Base-by-base conservation (phyloP, 1,140 invertebrate species). In the Drosophila rhopaloa region DNA sequence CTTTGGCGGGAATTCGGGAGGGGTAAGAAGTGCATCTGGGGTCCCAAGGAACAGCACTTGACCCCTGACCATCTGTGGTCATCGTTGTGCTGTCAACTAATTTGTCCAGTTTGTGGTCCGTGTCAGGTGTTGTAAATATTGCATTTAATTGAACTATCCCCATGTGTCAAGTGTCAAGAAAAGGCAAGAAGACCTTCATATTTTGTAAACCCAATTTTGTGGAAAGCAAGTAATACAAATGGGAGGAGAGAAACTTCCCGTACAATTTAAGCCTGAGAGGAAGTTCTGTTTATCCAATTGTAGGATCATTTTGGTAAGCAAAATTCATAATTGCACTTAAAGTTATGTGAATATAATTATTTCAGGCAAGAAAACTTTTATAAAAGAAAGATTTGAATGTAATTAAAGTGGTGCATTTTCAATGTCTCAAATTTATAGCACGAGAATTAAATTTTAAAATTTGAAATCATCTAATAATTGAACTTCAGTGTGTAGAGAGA, bases 61-160 rank as follows among this genome's bases (percentile, higher is more conserved):
- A 57, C 59, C 72, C 48, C 47, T 80, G 84, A 57, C 46, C 81
- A 81, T 56, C 61, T 72, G 66, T 71, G 50, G 46, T 27, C 57
- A 65, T 16, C 38, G 38, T 19, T 38, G 24, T 19, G 24, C 51
- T 62, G 48, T 81, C 55, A 76, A 72, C 75, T 66, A 86, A 88
- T 76, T 78, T 83, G 73, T 83, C 65, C 82, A 76, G 47, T 88
- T 86, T 88, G 84, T 88, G 80, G 77, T 76, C 79, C 83, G 82
- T 86, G 70, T 86, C 80, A 70, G 56, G 59, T 73, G 79, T 74
- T 84, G 82, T 88, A 88, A 88, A 88, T 84, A 79, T 84, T n/a
- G 76, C 84, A 80, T 88, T 88, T 89, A 88, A 88, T 88, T 89
- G 83, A 89, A 67, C 76, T 84, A 70, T 86, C 75, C 29, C 19